Base-by-base conservation (phyloP, 2,888 invertebrate species). In the Latrodectus elegans region DNA sequence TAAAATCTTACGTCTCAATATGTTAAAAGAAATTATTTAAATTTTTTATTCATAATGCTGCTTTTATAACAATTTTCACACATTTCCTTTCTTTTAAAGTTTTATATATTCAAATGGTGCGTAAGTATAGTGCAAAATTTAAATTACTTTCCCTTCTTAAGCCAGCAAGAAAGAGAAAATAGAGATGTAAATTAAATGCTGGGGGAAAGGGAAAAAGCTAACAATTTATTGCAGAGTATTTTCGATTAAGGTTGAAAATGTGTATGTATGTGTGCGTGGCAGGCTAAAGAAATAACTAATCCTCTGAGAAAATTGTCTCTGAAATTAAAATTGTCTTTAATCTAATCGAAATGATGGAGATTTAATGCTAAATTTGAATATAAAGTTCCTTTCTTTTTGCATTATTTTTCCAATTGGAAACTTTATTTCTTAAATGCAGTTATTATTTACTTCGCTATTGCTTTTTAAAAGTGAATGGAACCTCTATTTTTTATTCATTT, bases 291-390 rank as follows among this genome's bases (percentile, higher is more conserved):
- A 84, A 65, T 73, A 77, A 72, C 77, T 84, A 84, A 84, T 84
- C 78, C 78, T 65, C 71, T 17, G 65, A 72, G 84, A 78, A 84
- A 78, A 78, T 84, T 84, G 84, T 78, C 84, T 84, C 72, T 17
- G 51, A 84, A 84, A 84, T 84, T 84, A 77, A 84, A 84, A 84
- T 72, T 78, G 73, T 60, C 64, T 84, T 82, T 84, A 78, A 84
- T 78, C 78, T 77, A 84, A 84, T 84, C 55, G 77, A 17, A 65
- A 38, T n/a, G 52, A 22, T n/a, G 60, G 72, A 65, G 76, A 76
- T 83, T 83, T 83, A 60, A 76, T 83, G 76, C 71, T 64, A 76
- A 83, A 84, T 77, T 84, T 72, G 77, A 72, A 84, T 78, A 78
- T 64, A 72, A 78, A 73, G 67, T 72, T 72, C 38, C 26, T 51